Evolutionary conservation across 2,113 vertebrate species (phyloP).

Genomic region (Pholis gunnellus): DNA sequence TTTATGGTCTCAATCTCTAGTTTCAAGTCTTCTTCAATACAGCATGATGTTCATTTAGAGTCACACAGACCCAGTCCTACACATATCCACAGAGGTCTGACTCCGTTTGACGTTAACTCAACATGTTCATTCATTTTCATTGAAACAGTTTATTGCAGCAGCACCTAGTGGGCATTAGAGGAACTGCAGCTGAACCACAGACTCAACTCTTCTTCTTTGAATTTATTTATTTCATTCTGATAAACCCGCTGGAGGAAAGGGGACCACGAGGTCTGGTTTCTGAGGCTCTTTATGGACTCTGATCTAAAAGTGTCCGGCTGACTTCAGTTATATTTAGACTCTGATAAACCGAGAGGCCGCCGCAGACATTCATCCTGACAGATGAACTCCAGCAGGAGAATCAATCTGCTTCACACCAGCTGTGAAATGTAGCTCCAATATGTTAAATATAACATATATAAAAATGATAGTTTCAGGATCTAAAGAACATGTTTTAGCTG

Average conservation of each 20-base stretch:
- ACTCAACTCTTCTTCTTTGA: background rate
- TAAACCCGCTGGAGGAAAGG: background rate
- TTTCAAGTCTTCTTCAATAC: too few species aligned
- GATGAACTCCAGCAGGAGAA: too few species aligned
- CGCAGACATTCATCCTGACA: background rate
- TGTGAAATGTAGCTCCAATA: too few species aligned
- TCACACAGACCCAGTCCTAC: too few species aligned
- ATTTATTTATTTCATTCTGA: background rate
- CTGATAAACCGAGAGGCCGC: conserved; percentile 13
- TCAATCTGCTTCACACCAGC: too few species aligned
- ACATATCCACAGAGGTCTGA: too few species aligned
- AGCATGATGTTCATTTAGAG: too few species aligned
- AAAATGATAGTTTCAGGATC: background rate
- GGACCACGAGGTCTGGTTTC: background rate
- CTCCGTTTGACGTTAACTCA: too few species aligned
- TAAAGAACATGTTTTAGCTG: background rate
- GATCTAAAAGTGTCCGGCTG: conserved; percentile 16
- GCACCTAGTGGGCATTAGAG: conserved; percentile 10
- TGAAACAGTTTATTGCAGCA: conserved; percentile 1
- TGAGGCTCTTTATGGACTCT: background rate
- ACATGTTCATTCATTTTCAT: too few species aligned
- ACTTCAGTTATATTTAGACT: conserved; percentile 33
- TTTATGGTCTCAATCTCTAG: too few species aligned
- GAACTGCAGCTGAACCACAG: conserved; percentile 5
- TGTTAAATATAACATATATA: too few species aligned